Evolutionary conservation across 2,797 vertebrate species (phyloP).

Genomic region (Pangasius macronema): DNA sequence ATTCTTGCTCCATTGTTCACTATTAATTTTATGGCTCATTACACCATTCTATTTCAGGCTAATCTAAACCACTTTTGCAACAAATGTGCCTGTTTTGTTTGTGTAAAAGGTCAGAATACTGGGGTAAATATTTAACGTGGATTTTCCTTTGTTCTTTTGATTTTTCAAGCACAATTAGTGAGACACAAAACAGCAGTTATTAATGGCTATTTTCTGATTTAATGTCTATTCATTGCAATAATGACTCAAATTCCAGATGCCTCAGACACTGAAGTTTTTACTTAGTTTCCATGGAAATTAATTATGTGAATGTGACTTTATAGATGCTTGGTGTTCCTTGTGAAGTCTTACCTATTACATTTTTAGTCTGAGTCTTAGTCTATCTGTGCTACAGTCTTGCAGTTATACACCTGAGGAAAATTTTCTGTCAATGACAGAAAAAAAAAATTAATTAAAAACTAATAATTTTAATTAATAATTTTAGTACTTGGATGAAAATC

Average conservation of each 20-base stretch:
- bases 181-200: not conserved
- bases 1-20: conserved; percentile 26
- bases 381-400: not conserved
- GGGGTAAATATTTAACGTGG: not conserved
- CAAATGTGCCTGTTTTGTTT: conserved; percentile 23
- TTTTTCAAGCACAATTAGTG: not conserved
- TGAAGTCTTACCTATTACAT: not conserved
- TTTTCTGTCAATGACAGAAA: not conserved
- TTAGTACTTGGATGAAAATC: no score
- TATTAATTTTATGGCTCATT: conserved; percentile 41
- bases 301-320: not conserved
- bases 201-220: not conserved
- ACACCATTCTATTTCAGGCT: conserved; percentile 29
- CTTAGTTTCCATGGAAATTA: not conserved
- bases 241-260: not conserved
- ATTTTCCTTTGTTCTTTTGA: not conserved
- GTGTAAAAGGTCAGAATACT: conserved; percentile 22
- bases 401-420: no score
- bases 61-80: conserved; percentile 40
- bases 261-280: not conserved
- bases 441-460: no score
- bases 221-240: not conserved
- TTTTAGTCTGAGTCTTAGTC: not conserved
- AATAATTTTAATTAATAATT: no score
- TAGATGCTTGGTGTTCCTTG: not conserved